Evolutionary conservation across 2,888 invertebrate genomes (phyloP), one percentile per base, ranked within the genome.

Genomic region (Dicranocentrus wangi): DNA sequence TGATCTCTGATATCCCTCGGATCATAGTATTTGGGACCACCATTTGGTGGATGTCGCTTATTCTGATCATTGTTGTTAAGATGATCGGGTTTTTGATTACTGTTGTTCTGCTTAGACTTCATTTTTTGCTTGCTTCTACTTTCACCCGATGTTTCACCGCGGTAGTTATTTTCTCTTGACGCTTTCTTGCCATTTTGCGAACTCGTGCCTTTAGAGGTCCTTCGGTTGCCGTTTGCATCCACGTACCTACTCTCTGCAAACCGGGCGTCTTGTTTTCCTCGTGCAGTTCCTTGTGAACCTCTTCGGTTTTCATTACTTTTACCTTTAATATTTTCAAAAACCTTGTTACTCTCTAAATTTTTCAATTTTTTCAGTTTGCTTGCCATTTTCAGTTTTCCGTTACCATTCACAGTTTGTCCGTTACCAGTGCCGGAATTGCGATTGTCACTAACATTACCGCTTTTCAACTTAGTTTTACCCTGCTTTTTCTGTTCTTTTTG

Each of bases 291-390:
- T n/a, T 32, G 5, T 10, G 10, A 32, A 32, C 28, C 27, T 21
- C 72, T 43, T 32, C 66, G 55, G 15, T 79, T 81, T 19, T 76
- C 81, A 61, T 42, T 8, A 27, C 55, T 73, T 58, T 75, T 73
- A 27, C 75, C 73, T 81, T 81, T 53, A 73, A 73, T n/a, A 61
- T 72, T 79, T 79, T 79, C 72, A 79, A 72, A 79, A 72, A 27
- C 72, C 39, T 66, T 79, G 42, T 79, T 79, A 79, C 66, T 68
- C 21, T 79, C 79, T 28, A 71, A 28, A 66, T 79, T 71, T 39
- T 60, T 72, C 10, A 66, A 17, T 21, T 79, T 72, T 55, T 72
- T 79, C 1, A 28, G 66, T 10, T 79, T 82, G 25, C 78, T 55
- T 42, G 61, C 28, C 23, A 53, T 58, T 58, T 58, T 76, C 21